Evolutionary conservation across 1,140 invertebrate species (phyloP), one percentile per base, ranked within the genome.

Genomic region (Nasonia giraulti): DNA sequence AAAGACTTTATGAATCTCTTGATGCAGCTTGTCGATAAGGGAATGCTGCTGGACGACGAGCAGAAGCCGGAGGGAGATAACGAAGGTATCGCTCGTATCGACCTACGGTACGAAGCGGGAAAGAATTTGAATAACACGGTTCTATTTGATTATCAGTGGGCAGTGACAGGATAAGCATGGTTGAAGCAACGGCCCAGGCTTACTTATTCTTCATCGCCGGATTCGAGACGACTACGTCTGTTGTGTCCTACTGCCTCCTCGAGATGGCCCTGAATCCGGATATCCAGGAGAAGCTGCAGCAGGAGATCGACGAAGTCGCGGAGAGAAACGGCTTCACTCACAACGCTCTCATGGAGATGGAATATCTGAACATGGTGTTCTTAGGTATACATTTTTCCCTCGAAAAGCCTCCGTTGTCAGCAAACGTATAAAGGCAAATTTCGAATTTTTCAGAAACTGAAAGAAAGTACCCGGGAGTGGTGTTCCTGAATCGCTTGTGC

Each of bases 1-100:
- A 93, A 93, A 27, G 94, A 95, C 80, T 91, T 91, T 79, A 76
- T 91, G n/a, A 88, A 89, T 85, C 84, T 89, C 1, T 62, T 91
- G 7, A 87, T 91, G 37, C 88, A 91, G 80, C 79, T 91, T 2
- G 88, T 90, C 33, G 86, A 90, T 23, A 85, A 88, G 8, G 89
- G 89, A 44, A 86, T 87, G 12, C 73, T 89, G 47, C 86, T 88
- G 62, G 86, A 87, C n/a, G 88, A 89, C 3, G 82, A 89, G 12
- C 87, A 87, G 83, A 50, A 27, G 12, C 83, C 85, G 0, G 5
- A 55, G n/a, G 33, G 50, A 7, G 55, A 90, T 88, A 90, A 87
- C 31, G 95, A 6, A 77, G 87, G 87, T 87, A 81, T 68, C 4
- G 20, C 17, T n/a, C 17, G 2, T 62, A 62, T 7, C 17, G 17